Evolutionary conservation across 2,888 invertebrate species (phyloP).

Genomic region (Sclerodermus sp.): DNA sequence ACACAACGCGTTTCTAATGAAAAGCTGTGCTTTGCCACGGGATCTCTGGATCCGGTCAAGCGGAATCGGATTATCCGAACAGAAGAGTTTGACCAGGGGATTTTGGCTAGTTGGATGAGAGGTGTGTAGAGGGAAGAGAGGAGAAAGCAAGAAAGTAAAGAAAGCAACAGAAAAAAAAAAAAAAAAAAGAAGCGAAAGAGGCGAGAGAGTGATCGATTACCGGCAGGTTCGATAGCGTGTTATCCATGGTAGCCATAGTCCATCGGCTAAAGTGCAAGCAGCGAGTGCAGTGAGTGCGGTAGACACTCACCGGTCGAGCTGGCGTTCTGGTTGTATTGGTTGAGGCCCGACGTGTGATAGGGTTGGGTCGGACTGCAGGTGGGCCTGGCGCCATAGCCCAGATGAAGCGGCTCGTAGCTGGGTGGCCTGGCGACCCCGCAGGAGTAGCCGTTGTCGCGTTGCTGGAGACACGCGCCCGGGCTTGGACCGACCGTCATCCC

Average conservation of each 20-base stretch:
- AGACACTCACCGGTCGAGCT: slow-evolving; percentile 59
- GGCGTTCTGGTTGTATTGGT: slow-evolving; percentile 57
- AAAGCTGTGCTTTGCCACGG: too few relatives aligned
- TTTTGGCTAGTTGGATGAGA: too few relatives aligned
- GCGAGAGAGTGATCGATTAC: slow-evolving; percentile 19
- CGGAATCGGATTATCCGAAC: too few relatives aligned
- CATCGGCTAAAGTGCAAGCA: slow-evolving; percentile 58
- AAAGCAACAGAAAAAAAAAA: background rate
- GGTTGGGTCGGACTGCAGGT: slow-evolving; percentile 72
- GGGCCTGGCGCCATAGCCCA: slow-evolving; percentile 64
- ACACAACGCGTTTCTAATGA: too few relatives aligned
- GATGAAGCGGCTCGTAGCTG: slow-evolving; percentile 61
- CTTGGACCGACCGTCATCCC: slow-evolving; percentile 60
- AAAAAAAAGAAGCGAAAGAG: background rate
- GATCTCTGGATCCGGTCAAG: too few relatives aligned
- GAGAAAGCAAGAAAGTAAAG: too few relatives aligned
- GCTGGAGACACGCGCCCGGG: slow-evolving; percentile 63
- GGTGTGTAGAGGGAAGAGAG: too few relatives aligned
- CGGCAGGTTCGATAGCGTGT: slow-evolving; percentile 45
- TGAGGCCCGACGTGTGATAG: slow-evolving; percentile 62
- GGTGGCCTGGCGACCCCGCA: slow-evolving; percentile 62
- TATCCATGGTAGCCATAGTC: slow-evolving; percentile 52
- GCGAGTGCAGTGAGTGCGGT: slow-evolving; percentile 59
- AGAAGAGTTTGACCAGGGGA: too few relatives aligned
- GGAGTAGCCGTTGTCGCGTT: slow-evolving; percentile 62